A percentile compares a stretch with the other conserved stretches of the same genome.
Conservation (phyloP, 2,888 invertebrate genomes). For the Druceiella hillmani region DNA sequence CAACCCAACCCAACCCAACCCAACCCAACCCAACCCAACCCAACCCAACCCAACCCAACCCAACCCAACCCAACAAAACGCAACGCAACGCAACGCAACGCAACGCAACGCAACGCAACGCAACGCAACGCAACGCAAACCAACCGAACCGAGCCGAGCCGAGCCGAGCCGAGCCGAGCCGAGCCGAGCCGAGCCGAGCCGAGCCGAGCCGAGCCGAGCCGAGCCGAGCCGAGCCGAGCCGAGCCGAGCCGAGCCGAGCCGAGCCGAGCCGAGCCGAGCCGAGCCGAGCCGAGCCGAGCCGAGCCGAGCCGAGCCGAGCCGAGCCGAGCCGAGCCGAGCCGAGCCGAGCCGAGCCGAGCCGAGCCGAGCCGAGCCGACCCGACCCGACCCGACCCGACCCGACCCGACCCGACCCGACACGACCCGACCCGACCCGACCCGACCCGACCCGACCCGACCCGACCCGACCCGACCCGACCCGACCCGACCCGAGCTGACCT, state of each 20-base stretch:
- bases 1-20: no score
- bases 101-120: constrained; percentile 1
- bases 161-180: constrained; percentile 6
- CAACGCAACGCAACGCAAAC: constrained; percentile 5
- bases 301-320: constrained; percentile 4
- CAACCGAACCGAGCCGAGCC: constrained; percentile 6
- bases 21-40: no score
- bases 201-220: constrained; percentile 5
- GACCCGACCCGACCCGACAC: constrained; percentile 4
- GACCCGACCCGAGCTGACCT: constrained; percentile 2
- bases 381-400: constrained; percentile 6
- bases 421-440: constrained; percentile 4
- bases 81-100: no score
- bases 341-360: constrained; percentile 4
- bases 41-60: no score
- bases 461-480: constrained; percentile 4
- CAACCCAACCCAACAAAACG: no score
- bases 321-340: constrained; percentile 5
- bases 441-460: constrained; percentile 4
- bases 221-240: constrained; percentile 5
- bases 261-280: no score
- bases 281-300: constrained; percentile 5
- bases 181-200: constrained; percentile 5
- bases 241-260: constrained; percentile 4
- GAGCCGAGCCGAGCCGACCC: constrained; percentile 6